Evolutionary conservation across 2,113 vertebrate species (phyloP), one percentile per base, ranked within the genome.

Genomic region (Saccopteryx bilineata): DNA sequence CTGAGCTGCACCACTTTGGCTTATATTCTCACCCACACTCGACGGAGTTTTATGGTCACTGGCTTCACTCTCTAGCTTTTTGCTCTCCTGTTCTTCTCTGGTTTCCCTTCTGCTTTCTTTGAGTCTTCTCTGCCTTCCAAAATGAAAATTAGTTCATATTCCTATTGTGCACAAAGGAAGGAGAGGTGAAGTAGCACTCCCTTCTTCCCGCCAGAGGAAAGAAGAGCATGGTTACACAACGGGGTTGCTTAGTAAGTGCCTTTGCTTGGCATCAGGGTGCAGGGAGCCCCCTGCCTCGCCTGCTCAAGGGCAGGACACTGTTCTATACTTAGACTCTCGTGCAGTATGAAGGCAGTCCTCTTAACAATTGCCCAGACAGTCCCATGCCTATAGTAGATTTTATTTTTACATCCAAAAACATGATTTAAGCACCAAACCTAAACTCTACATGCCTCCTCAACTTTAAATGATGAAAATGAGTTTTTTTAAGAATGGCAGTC

Each of bases 331-430:
- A 90, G 15, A 61, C 17, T 74, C 39, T 31, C 1, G 24, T 33
- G 9, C 50, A 66, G 21, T 75, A 26, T 3, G 13, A 39, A 90
- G 28, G 21, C 14, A 17, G 3, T 46, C 5, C 2, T 72, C 8
- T 28, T 28, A 80, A 58, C 17, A 71, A 75, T 58, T 80, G 76
- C 2, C 1, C 21, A 33, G 7, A 84, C 9, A 65, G 8, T 46
- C 2, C 7, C 21, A 52, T 71, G 3, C 74, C 28, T 7, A 61
- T 0, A 60, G 8, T 9, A 58, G 18, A 28, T 63, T 89, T 93
- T 80, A 54, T 75, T 93, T 86, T 93, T 83, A 60, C 10, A 48
- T 39, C 21, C 31, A 85, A 72, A 63, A 87, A 82, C 50, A 69
- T 68, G 33, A 88, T 52, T 95, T 71, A 80, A 81, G 18, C 9